Evolutionary conservation across 1,140 invertebrate genomes (phyloP).

Genomic region (Drosophila orena): DNA sequence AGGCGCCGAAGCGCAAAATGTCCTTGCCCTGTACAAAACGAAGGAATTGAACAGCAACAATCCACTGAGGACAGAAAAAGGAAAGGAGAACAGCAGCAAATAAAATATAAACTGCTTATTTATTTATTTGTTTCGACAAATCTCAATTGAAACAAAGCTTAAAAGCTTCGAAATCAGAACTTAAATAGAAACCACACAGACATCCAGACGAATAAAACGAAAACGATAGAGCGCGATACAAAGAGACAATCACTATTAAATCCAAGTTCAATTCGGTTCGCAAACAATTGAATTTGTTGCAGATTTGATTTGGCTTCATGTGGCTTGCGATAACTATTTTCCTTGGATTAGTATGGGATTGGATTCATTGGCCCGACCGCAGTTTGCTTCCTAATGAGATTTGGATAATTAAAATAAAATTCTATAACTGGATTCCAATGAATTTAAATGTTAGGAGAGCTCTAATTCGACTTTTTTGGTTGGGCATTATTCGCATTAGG

Average conservation of each 20-base stretch:
- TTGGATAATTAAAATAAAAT: conserved; percentile 36
- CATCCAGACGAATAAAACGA: conserved; percentile 14
- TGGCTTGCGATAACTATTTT: conserved; percentile 41
- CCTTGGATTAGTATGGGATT: conserved; percentile 28
- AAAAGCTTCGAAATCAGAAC: conserved; percentile 68
- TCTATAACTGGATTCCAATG: conserved; percentile 3
- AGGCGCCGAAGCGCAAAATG: conserved; percentile 55
- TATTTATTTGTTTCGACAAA: conserved; percentile 75
- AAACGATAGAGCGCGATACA: conserved; percentile 5
- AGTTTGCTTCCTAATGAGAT: conserved; percentile 23
- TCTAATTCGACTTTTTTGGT: not conserved
- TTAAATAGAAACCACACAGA: conserved; percentile 50
- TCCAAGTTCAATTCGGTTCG: conserved; percentile 52
- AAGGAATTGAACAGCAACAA: conserved; percentile 7
- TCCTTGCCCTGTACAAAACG: conserved; percentile 25
- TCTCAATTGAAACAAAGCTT: conserved; percentile 68
- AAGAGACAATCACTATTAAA: conserved; percentile 57
- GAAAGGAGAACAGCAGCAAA: conserved; percentile 25
- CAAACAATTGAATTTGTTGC: conserved; percentile 52
- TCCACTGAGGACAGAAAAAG: conserved; percentile 2
- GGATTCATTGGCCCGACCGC: not conserved
- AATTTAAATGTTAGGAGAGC: conserved; percentile 19
- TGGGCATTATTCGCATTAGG: not conserved
- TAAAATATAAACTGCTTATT: conserved; percentile 74
- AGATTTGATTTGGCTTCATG: conserved; percentile 57